Conservation (phyloP, 2,888 invertebrate species). For the Liodrosophila aerea region DNA sequence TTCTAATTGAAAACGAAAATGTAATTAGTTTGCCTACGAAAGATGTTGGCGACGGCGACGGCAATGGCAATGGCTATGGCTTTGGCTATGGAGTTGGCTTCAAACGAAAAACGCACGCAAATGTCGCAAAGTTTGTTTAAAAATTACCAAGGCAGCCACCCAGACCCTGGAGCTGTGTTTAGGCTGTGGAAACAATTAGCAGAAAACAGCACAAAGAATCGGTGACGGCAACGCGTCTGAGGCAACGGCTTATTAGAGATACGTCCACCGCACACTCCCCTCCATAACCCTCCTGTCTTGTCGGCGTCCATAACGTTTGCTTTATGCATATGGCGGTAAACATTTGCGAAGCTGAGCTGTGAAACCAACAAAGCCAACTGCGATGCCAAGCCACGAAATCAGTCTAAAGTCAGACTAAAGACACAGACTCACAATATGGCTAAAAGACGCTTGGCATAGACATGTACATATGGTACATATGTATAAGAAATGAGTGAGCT, state of each 20-base stretch:
- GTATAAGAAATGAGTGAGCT: too few relatives aligned
- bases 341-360: conserved; percentile 32
- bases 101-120: conserved; percentile 55
- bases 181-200: conserved; percentile 54
- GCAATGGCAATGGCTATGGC: not conserved
- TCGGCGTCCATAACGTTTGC: too few relatives aligned
- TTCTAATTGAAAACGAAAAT: conserved; percentile 65
- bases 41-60: conserved; percentile 30
- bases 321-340: conserved; percentile 46
- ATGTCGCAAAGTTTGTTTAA: conserved; percentile 63
- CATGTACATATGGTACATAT: conserved; percentile 7
- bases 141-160: conserved; percentile 58
- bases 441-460: not conserved
- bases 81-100: conserved; percentile 17
- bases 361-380: conserved; percentile 32
- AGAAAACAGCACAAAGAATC: conserved; percentile 34
- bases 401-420: conserved; percentile 14
- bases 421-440: conserved; percentile 17
- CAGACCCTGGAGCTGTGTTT: conserved; percentile 19
- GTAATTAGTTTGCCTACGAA: conserved; percentile 59
- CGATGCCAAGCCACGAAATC: conserved; percentile 16
- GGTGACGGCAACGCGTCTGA: conserved; percentile 24
- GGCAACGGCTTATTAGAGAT: conserved; percentile 41
- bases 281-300: not conserved
- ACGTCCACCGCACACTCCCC: not conserved